Evolutionary conservation across 2,888 invertebrate species (phyloP).

Genomic region (Xestia c-nigrum): DNA sequence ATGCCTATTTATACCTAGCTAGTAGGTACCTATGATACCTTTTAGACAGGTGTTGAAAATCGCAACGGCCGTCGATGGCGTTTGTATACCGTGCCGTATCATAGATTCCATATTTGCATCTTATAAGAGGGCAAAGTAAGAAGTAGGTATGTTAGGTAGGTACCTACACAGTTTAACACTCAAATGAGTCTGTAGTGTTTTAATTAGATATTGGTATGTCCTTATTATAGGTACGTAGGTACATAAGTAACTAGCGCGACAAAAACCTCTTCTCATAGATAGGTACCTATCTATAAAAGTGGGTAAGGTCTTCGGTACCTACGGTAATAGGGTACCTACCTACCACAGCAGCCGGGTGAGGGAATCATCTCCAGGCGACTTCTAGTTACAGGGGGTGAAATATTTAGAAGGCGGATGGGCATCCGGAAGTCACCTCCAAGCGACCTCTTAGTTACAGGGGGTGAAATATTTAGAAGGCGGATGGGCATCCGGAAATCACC

Average conservation of each 20-base stretch:
- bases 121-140: background rate
- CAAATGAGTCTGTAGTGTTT: background rate
- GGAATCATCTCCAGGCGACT: no score
- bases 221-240: no score
- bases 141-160: background rate
- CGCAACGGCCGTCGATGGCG: background rate
- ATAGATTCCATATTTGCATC: background rate
- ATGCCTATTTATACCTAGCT: background rate
- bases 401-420: background rate
- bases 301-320: background rate
- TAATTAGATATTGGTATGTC: no score
- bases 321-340: no score
- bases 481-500: no score
- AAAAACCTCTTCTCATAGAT: background rate
- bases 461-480: background rate
- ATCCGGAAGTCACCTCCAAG: no score
- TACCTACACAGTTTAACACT: background rate
- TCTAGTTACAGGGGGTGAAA: background rate
- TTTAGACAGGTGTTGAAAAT: background rate
- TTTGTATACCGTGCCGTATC: background rate
- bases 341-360: background rate
- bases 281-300: background rate
- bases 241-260: background rate
- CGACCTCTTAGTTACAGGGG: background rate
- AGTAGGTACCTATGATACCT: no score